A percentile compares a stretch with the other conserved stretches of the same genome.
phyloP scores from a whole-genome alignment of 1,140 invertebrate species.

The Panulirus ornatus region DNA sequence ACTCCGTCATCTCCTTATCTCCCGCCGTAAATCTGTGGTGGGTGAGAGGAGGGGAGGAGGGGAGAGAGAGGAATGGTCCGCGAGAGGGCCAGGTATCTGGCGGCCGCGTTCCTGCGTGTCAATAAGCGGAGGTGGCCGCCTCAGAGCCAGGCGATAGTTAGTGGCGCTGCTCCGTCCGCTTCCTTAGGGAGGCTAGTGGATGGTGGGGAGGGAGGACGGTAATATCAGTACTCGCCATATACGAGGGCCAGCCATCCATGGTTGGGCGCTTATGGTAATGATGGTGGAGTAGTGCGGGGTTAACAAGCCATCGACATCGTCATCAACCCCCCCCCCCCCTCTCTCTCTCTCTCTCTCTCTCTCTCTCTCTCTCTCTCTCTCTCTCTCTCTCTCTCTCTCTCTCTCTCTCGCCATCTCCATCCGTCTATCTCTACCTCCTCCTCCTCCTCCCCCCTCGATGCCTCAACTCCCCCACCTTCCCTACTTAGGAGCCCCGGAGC shows the following conservation, averaged over 20 bases:
- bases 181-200: not conserved
- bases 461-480: not conserved
- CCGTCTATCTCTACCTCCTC: not conserved
- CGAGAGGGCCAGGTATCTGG: not conserved
- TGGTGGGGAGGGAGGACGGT: not conserved
- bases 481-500: not conserved
- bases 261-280: not conserved
- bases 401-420: not conserved
- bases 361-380: not conserved
- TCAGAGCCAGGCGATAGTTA: not conserved
- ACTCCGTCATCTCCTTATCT: conserved; percentile 53
- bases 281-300: not conserved
- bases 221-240: too few species aligned
- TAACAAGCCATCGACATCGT: not conserved
- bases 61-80: not conserved
- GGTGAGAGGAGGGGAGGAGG: not conserved
- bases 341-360: conserved; percentile 6
- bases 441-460: too few species aligned
- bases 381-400: not conserved
- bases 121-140: not conserved
- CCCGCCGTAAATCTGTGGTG: conserved; percentile 32
- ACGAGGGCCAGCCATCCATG: too few species aligned
- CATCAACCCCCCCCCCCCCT: not conserved
- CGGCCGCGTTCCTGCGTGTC: not conserved
- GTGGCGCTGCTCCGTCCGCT: not conserved